These are phyloP conservation scores for Platygyra sinensis DNA, from an alignment of 64 coral and sea anemone genomes.

Conservation along the genomic window DNA sequence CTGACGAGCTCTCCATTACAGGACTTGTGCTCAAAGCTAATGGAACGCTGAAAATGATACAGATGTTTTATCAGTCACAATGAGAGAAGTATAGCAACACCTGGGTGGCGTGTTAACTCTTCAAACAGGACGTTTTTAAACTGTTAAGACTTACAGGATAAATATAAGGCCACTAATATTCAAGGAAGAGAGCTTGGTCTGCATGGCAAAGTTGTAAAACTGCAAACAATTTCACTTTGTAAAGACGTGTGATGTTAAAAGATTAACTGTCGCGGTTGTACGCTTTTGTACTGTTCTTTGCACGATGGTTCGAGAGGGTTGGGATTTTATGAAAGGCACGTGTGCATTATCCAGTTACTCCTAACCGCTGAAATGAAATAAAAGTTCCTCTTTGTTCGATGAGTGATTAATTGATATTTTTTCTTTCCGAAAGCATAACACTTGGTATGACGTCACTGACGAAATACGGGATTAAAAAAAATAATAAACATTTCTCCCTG, in stretches of 20 bases:
- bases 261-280: neutral
- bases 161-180: constrained; percentile 8
- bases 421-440: neutral
- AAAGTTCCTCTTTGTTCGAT: neutral
- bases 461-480: neutral
- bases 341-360: neutral
- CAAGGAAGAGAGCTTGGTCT: neutral
- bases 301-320: neutral
- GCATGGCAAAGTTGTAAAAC: neutral
- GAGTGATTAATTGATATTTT: neutral
- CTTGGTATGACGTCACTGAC: neutral
- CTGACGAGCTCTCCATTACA: neutral
- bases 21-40: constrained; percentile 9
- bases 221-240: neutral
- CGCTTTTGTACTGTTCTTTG: constrained; percentile 1
- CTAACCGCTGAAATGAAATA: constrained; percentile 24
- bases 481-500: too few species aligned
- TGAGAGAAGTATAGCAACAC: too few species aligned
- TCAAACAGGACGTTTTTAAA: neutral
- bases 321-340: neutral
- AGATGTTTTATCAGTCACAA: neutral
- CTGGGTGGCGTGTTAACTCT: neutral
- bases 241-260: neutral
- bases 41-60: constrained; percentile 21
- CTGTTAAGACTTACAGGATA: constrained; percentile 29